Conservation (phyloP, 2,888 invertebrate genomes). For the Orthonychiurus folsomi region DNA sequence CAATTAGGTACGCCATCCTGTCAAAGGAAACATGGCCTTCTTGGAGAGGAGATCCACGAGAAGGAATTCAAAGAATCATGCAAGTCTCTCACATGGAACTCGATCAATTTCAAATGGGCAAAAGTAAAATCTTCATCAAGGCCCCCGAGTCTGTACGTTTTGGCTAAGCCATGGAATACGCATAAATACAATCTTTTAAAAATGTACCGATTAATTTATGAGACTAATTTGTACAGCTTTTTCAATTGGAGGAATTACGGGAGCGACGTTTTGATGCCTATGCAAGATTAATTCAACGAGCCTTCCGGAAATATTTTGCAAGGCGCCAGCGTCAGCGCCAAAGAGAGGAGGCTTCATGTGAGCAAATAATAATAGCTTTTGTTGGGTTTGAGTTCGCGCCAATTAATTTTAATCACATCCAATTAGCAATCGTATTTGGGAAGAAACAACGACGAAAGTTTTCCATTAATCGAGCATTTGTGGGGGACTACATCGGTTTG, state of each 20-base stretch:
- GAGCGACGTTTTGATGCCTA: conserved; percentile 58
- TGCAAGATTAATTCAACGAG: conserved; percentile 58
- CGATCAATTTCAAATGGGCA: conserved; percentile 57
- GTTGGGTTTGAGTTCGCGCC: too few species aligned
- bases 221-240: conserved; percentile 45
- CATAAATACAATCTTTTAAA: background rate
- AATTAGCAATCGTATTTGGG: conserved; percentile 44
- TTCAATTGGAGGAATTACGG: conserved; percentile 57
- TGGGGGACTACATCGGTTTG: conserved; percentile 60
- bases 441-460: conserved; percentile 55
- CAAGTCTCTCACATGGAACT: conserved; percentile 52
- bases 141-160: conserved; percentile 53
- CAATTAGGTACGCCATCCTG: conserved; percentile 56
- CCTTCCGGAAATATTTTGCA: conserved; percentile 56
- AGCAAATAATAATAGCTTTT: background rate
- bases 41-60: conserved; percentile 50
- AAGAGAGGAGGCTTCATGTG: conserved; percentile 50
- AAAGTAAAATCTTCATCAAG: conserved; percentile 59
- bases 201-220: background rate
- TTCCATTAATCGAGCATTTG: conserved; percentile 58
- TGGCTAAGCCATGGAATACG: background rate
- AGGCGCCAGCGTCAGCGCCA: conserved; percentile 51
- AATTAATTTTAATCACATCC: background rate
- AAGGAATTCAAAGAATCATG: conserved; percentile 53
- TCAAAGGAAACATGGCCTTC: conserved; percentile 56